Conservation (phyloP, 2,888 invertebrate species). For the Protula sp. region DNA sequence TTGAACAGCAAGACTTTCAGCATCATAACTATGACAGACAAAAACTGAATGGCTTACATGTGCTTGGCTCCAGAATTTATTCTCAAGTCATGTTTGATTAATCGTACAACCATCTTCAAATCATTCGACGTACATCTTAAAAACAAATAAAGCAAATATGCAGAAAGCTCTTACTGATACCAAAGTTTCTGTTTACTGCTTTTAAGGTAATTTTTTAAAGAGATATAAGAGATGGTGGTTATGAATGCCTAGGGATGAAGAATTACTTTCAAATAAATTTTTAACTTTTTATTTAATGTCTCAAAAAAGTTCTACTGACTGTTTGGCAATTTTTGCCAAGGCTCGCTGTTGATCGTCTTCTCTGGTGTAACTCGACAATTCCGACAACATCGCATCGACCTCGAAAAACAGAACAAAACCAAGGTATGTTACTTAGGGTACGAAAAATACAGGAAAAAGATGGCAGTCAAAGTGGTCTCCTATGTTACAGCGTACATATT, state of each 20-base stretch:
- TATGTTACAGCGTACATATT: no score
- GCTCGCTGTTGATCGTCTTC: constrained; percentile 81
- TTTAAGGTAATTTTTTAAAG: no score
- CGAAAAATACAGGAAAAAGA: no score
- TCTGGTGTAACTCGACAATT: constrained; percentile 70
- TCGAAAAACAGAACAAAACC: constrained; percentile 20
- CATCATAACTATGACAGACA: no score
- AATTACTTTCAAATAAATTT: no score
- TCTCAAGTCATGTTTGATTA: constrained; percentile 85
- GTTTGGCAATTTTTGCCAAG: constrained; percentile 65
- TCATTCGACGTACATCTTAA: constrained; percentile 73
- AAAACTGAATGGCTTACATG: constrained; percentile 63
- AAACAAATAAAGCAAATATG: not conserved
- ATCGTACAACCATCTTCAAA: constrained; percentile 75
- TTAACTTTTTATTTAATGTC: not conserved
- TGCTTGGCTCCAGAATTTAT: constrained; percentile 91
- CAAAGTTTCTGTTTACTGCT: no score
- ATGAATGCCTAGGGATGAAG: not conserved
- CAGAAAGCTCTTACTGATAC: no score
- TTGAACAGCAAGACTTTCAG: no score
- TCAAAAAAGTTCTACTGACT: not conserved
- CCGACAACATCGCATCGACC: constrained; percentile 68
- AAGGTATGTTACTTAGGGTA: no score
- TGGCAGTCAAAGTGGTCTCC: no score
- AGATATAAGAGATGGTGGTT: no score